Base-by-base conservation (phyloP, 2,888 invertebrate genomes). In the Yponomeuta cagnagella region DNA sequence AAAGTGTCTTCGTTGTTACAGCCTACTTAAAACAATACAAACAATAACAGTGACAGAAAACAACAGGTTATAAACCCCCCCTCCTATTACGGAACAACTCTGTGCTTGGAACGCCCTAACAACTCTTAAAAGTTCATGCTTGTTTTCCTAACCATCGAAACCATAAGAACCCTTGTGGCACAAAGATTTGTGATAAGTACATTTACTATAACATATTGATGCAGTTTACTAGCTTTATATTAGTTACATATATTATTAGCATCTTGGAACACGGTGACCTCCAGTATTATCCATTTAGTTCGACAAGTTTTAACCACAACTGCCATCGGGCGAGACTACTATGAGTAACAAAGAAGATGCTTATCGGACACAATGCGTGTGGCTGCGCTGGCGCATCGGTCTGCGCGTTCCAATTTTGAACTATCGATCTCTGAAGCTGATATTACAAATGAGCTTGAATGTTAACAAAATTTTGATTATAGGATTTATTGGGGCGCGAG, bases 291-390 rank as follows among this genome's bases (percentile, higher is more conserved):
- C 52, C 52, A 58, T 3, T 15, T 58, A 15, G 52, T 58, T 58
- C 5, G 52, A 58, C 52, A 58, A 58, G 52, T 58, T 12, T 58
- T 5, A 58, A 15, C 52, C 52, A 15, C 15, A 58, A 15, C 52
- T 58, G 52, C 15, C 52, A 15, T 58, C 52, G 52, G 15, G 15
- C 4, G 3, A 15, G 12, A 8, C 52, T 15, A 15, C 52, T 58
- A 58, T 58, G 52, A 86, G 30, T 23, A 64, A 85, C 85, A 78
- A 84, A 86, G 82, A 77, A 83, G 89, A 90, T 90, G 78, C 72
- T 88, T 88, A 90, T 90, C 90, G 76, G 79, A 74, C 74, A 87
- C 89, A 89, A 90, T 88, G 89, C 83, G 89, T 88, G 89, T 88
- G 89, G 87, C 80, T 82, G 77, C 81, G 77, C 76, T 1, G 74